Conservation (phyloP, 2,113 vertebrate species). For the Montifringilla adamsi region DNA sequence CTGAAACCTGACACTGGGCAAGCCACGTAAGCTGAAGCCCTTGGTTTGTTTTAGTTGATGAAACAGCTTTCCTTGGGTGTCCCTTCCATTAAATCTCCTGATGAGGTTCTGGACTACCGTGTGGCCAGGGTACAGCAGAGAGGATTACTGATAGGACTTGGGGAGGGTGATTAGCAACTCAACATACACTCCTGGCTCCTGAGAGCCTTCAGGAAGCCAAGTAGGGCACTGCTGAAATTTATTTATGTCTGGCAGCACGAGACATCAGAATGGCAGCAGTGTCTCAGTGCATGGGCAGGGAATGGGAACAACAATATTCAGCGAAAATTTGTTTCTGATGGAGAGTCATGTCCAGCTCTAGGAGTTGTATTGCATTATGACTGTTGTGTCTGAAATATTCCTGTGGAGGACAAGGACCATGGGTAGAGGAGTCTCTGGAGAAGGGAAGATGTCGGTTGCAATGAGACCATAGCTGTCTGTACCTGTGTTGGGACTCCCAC, state of each 20-base stretch:
- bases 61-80: neutral
- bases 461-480: no score
- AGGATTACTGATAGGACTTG: neutral
- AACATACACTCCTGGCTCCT: neutral
- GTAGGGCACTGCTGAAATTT: neutral
- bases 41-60: neutral
- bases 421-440: neutral
- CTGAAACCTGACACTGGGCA: neutral
- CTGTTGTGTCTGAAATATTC: neutral
- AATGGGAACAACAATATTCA: neutral
- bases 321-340: neutral
- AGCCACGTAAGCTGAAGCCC: neutral
- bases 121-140: no score
- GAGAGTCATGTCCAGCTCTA: neutral
- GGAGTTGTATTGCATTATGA: neutral
- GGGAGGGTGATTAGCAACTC: neutral
- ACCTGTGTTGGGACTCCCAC: neutral
- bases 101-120: neutral
- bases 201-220: neutral
- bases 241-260: neutral
- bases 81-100: neutral
- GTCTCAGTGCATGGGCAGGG: neutral
- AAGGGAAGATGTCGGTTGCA: neutral
- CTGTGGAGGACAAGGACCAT: neutral
- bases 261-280: accelerated